A percentile compares a stretch with the other conserved stretches of the same genome.
Conservation (phyloP, 2,888 invertebrate species). For the Heliconius hortense region DNA sequence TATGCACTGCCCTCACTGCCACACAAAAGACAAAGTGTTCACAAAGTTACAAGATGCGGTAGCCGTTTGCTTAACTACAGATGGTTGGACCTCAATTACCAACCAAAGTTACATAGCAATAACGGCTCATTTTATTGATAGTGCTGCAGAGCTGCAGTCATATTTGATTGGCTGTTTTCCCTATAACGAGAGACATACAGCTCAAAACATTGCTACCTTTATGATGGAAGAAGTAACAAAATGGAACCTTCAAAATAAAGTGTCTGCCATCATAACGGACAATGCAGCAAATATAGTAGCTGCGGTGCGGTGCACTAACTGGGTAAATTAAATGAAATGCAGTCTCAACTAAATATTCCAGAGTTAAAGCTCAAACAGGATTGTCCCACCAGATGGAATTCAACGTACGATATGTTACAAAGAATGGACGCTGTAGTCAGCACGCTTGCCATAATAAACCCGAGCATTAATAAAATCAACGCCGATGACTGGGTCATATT, state of each 20-base stretch:
- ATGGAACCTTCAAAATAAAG: not conserved
- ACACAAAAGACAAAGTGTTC: not conserved
- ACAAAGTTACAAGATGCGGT: not conserved
- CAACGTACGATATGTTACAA: not conserved
- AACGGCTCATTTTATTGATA: not conserved
- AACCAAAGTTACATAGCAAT: not conserved
- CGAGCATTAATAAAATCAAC: not conserved
- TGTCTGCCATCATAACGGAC: not conserved
- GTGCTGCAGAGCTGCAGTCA: not conserved
- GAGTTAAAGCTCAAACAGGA: not conserved
- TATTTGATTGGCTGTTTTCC: not conserved
- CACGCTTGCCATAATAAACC: not conserved
- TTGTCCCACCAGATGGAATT: not conserved
- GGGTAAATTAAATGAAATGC: not conserved
- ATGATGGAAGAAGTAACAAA: not conserved
- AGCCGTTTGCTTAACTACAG: not conserved
- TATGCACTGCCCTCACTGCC: not conserved
- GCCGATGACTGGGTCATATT: not conserved
- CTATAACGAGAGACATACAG: not conserved
- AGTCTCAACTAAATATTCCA: not conserved
- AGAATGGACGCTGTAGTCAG: not conserved
- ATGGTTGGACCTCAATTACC: not conserved
- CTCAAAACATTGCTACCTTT: constrained; percentile 3
- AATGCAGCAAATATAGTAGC: not conserved
- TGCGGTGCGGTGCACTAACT: not conserved